These are phyloP conservation scores for Spilogale gracilis DNA, from an alignment of 2,113 vertebrate genomes.

Conservation along the genomic window DNA sequence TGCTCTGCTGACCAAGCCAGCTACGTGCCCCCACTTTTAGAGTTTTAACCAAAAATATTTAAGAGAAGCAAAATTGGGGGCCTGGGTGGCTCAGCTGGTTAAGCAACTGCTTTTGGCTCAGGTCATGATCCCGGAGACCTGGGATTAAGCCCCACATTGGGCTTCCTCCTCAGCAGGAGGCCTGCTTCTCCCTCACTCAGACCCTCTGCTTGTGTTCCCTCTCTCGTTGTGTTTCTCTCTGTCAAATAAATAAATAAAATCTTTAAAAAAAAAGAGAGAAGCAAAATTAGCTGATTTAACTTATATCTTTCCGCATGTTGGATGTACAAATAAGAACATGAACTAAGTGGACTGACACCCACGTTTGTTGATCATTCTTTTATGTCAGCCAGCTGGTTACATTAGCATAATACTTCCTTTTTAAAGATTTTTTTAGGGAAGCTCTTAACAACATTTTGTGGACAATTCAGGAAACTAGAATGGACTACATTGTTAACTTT, in stretches of 20 bases:
- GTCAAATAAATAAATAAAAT: too few species aligned
- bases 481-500: not conserved
- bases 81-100: too few species aligned
- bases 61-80: not conserved
- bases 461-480: not conserved
- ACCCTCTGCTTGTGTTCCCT: too few species aligned
- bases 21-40: not conserved
- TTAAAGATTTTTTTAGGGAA: not conserved
- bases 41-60: conserved; percentile 4
- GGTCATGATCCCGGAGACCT: too few species aligned
- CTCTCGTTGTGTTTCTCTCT: too few species aligned
- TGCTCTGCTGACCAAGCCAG: not conserved
- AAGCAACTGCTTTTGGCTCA: too few species aligned
- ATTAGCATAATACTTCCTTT: not conserved
- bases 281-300: not conserved
- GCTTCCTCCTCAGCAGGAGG: too few species aligned
- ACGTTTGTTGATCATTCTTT: not conserved
- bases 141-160: too few species aligned
- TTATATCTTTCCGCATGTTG: not conserved
- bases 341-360: not conserved
- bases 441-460: not conserved
- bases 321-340: conserved; percentile 8
- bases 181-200: too few species aligned
- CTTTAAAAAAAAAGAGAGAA: conserved; percentile 22
- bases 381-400: not conserved